Evolutionary conservation across 2,113 vertebrate species (phyloP).

Genomic region (Melanerpes aurifrons): DNA sequence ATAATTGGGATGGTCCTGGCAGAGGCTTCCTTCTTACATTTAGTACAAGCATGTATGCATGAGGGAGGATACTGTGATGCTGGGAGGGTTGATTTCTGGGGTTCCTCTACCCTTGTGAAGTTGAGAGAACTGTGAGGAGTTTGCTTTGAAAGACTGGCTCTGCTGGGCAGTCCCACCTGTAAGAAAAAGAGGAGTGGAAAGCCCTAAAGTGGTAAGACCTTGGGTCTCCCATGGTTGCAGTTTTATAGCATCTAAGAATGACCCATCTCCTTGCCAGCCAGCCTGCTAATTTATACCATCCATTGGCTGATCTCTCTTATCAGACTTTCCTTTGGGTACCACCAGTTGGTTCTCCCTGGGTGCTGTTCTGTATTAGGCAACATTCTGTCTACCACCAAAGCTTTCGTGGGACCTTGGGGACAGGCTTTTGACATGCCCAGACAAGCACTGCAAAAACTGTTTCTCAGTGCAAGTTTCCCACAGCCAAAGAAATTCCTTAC

Average conservation of each 20-base stretch:
- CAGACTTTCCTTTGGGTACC: not conserved
- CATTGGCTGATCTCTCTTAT: not conserved
- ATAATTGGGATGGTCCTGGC: not conserved
- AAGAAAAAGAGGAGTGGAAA: not conserved
- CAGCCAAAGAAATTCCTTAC: constrained; percentile 58
- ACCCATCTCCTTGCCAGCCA: not conserved
- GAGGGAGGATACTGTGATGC: rapidly evolving
- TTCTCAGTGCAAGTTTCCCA: constrained; percentile 51
- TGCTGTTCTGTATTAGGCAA: not conserved
- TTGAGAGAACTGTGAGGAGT: not conserved
- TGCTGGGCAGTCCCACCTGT: not conserved
- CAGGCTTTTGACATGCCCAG: not conserved
- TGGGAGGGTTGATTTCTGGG: not conserved
- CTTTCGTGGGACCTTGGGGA: constrained; percentile 30
- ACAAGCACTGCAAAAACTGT: not conserved
- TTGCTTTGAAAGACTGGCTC: not conserved
- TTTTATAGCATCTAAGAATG: not conserved
- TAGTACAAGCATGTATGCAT: not conserved
- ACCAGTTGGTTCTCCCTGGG: not conserved
- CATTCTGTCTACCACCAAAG: not conserved
- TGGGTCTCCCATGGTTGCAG: not conserved
- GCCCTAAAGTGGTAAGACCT: not conserved
- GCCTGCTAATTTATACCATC: not conserved
- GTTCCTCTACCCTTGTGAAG: not conserved
- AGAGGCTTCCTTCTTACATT: not conserved